phyloP scores from a whole-genome alignment of 2,113 vertebrate genomes.

The Eulacestoma nigropectus region DNA sequence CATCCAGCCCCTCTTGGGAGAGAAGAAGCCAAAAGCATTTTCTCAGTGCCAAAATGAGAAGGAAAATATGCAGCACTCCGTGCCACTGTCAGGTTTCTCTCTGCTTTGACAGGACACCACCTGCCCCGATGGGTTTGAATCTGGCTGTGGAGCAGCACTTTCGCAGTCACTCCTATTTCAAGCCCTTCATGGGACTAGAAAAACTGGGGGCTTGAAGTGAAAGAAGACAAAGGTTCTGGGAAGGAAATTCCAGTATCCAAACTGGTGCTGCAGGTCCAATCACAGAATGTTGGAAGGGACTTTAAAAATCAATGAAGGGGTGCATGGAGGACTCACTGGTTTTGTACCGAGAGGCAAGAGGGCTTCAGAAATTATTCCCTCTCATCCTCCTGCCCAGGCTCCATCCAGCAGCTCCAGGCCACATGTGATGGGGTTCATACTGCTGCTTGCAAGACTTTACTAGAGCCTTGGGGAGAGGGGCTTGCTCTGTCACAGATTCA shows the following conservation, averaged over 20 bases:
- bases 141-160: neutral
- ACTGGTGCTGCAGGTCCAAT: no score
- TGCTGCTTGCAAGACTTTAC: neutral
- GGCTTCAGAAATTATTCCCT: neutral
- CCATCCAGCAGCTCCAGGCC: neutral
- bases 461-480: neutral
- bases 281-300: neutral
- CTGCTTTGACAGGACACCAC: neutral
- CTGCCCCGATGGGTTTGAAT: fast-evolving
- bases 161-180: neutral
- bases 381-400: neutral
- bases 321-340: neutral
- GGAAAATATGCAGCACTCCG: neutral
- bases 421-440: fast-evolving
- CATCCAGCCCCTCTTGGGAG: fast-evolving
- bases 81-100: neutral
- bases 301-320: no score
- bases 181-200: neutral
- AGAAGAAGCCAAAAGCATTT: neutral
- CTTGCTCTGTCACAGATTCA: neutral
- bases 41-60: neutral
- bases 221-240: neutral
- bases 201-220: neutral
- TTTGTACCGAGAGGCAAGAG: neutral
- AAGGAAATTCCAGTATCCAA: neutral